A percentile compares a stretch with the other conserved stretches of the same genome.
Evolutionary conservation across 2,113 vertebrate species (phyloP).

Genomic region (Uropsilus gracilis): DNA sequence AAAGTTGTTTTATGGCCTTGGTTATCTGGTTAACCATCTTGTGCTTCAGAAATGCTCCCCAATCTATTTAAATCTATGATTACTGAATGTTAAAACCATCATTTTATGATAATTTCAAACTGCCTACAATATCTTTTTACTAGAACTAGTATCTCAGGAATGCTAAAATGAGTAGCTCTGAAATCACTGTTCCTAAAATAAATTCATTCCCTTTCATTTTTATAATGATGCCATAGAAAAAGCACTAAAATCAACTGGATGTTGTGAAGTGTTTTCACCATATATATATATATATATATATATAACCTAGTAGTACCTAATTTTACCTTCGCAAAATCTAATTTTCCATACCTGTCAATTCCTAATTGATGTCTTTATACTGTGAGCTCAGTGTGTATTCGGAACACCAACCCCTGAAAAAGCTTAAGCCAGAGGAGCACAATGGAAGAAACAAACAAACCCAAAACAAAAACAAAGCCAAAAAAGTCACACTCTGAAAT

Average conservation of each 20-base stretch:
- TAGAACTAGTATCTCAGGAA: conserved; percentile 42
- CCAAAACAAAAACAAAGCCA: conserved; percentile 81
- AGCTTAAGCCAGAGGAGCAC: conserved; percentile 78
- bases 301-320: conserved; percentile 71
- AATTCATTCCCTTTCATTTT: conserved; percentile 36
- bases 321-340: conserved; percentile 73
- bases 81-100: conserved; percentile 6
- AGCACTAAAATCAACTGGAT: conserved; percentile 28
- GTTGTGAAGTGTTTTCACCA: conserved; percentile 45
- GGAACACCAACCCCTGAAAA: conserved; percentile 81
- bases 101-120: conserved; percentile 5
- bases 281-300: conserved; percentile 49
- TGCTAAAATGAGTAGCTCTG: not conserved
- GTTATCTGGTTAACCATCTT: not conserved
- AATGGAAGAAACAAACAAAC: conserved; percentile 77
- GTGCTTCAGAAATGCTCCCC: conserved; percentile 35
- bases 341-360: conserved; percentile 81
- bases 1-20: not conserved
- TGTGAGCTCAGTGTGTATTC: conserved; percentile 81
- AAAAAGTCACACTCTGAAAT: conserved; percentile 75
- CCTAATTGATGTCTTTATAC: conserved; percentile 79
- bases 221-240: conserved; percentile 42
- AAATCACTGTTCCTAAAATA: conserved; percentile 4
- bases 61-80: not conserved
- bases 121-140: not conserved